Evolutionary conservation across 2,888 invertebrate species (phyloP), one percentile per base, ranked within the genome.

Genomic region (Parapristionchus giblindavisi): DNA sequence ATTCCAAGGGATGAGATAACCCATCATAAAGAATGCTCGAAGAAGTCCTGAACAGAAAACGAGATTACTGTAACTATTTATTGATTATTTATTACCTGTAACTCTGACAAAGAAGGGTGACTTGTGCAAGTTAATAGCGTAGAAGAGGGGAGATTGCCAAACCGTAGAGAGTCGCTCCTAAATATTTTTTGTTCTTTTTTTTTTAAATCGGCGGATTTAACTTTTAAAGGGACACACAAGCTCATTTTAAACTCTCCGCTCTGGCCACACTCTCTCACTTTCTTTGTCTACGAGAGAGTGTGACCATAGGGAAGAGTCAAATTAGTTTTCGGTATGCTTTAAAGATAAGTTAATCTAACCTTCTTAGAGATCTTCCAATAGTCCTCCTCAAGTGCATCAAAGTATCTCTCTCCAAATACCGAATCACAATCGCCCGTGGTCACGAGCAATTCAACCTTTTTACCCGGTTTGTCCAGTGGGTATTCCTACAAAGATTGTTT

Each of bases 401-500:
- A 85, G 56, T 85, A 85, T 5, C 84, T 63, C 24, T 83, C 83
- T n/a, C 83, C 85, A 52, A 85, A 85, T 0, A 84, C 79, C 29
- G 83, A 82, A 75, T 85, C 85, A 66, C 83, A 83, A 66, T 85
- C 85, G 38, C 85, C 85, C 8, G 85, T 85, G n/a, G 85, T 85
- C 40, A 85, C 84, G 43, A 84, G 75, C 27, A 85, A 66, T 34
- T 83, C 83, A 6, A 84, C 79, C 60, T 81, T 80, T 38, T 80
- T 74, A 34, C 72, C 76, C 14, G 78, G 75, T 40, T 82, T 79
- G 48, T 77, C 81, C 61, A 83, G 71, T 43, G 83, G 83, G 58
- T 83, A 83, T 40, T 79, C 80, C 77, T 81, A 36, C 68, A 66
- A 60, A 17, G 0, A 51, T n/a, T 58, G n/a, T n/a, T n/a, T n/a